A percentile compares a stretch with the other conserved stretches of the same genome.
Evolutionary conservation across 2,113 vertebrate genomes (phyloP).

Genomic region (Spizaetus ornatus): DNA sequence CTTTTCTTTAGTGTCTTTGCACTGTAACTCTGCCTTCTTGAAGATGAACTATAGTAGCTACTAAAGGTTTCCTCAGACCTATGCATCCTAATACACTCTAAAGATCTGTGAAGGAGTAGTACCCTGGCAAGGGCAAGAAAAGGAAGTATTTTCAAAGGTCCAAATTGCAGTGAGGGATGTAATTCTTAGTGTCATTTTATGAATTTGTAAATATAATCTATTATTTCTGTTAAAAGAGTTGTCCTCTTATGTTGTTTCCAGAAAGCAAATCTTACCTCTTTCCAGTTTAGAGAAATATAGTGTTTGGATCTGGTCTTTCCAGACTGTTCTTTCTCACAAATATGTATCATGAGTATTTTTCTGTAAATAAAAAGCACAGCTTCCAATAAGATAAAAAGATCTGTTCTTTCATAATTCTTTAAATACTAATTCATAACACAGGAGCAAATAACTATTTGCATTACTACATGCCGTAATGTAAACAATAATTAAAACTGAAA

Average conservation of each 20-base stretch:
- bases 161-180: background rate
- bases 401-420: background rate
- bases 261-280: conserved; percentile 69
- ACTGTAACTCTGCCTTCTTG: background rate
- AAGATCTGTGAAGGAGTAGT: background rate
- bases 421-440: background rate
- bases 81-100: background rate
- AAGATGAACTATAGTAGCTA: background rate
- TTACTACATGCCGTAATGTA: background rate
- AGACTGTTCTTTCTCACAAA: conserved; percentile 57
- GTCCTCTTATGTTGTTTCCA: background rate
- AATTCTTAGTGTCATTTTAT: background rate
- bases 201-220: background rate
- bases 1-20: background rate
- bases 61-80: background rate
- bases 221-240: background rate
- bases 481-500: background rate
- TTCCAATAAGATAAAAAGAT: background rate
- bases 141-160: background rate
- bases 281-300: conserved; percentile 74
- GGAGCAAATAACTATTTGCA: background rate
- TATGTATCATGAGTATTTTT: conserved; percentile 72
- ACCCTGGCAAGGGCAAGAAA: background rate
- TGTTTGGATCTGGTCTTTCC: conserved; percentile 56
- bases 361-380: conserved; percentile 56